phyloP scores from a whole-genome alignment of 2,113 vertebrate species.

The Raja brachyura region DNA sequence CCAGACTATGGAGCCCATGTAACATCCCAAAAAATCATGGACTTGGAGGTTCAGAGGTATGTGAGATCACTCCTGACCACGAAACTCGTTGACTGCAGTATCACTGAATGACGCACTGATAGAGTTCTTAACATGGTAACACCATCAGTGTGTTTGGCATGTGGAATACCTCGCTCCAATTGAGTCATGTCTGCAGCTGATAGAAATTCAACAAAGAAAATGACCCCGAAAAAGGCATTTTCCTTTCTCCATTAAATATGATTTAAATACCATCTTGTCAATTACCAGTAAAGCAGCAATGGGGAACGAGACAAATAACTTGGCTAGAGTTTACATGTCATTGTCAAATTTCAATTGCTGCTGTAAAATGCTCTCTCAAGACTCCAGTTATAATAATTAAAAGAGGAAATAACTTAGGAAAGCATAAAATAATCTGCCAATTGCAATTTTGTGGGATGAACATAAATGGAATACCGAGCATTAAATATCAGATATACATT shows the following conservation, averaged over 20 bases:
- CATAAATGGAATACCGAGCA: not conserved
- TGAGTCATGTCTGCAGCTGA: not conserved
- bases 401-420: not conserved
- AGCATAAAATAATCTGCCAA: not conserved
- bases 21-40: too few relatives aligned
- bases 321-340: not conserved
- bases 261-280: not conserved
- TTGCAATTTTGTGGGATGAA: not conserved
- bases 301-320: not conserved
- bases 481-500: not conserved
- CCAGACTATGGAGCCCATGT: too few relatives aligned
- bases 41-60: too few relatives aligned
- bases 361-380: not conserved
- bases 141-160: not conserved
- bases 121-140: not conserved
- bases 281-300: not conserved
- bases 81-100: too few relatives aligned
- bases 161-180: not conserved
- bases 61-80: too few relatives aligned
- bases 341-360: not conserved
- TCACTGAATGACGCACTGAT: too few relatives aligned
- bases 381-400: not conserved
- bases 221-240: not conserved
- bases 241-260: not conserved
- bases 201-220: not conserved